These are phyloP conservation scores for Alloplasta piceator DNA, from an alignment of 2,888 invertebrate species.

Conservation along the genomic window DNA sequence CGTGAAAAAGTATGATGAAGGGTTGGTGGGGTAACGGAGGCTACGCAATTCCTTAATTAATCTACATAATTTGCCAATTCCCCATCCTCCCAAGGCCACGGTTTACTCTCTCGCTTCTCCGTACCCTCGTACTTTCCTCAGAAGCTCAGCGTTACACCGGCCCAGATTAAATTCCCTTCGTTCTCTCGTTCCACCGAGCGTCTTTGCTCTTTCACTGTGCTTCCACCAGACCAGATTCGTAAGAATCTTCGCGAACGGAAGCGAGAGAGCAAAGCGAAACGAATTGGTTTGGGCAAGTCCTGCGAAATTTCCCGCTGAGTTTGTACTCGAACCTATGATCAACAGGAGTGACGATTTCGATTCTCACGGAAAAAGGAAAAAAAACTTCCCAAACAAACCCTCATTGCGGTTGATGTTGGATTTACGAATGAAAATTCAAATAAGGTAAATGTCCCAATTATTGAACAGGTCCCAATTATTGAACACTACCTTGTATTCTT, in stretches of 20 bases:
- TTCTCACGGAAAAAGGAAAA: not conserved
- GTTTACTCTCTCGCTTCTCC: conserved; percentile 64
- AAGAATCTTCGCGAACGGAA: conserved; percentile 37
- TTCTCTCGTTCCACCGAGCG: conserved; percentile 33
- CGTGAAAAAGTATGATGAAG: conserved; percentile 15
- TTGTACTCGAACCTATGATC: not conserved
- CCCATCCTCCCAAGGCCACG: conserved; percentile 62
- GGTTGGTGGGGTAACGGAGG: conserved; percentile 35
- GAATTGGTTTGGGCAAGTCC: conserved; percentile 47
- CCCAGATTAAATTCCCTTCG: conserved; percentile 72
- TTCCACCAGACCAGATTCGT: conserved; percentile 37
- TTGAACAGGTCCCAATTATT: too few relatives aligned
- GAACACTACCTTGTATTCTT: too few relatives aligned
- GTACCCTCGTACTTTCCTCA: conserved; percentile 32
- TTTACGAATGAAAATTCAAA: not conserved
- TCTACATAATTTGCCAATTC: conserved; percentile 75
- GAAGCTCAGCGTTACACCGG: conserved; percentile 69
- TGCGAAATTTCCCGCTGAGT: conserved; percentile 42
- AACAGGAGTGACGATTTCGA: conserved; percentile 3
- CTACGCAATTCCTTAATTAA: conserved; percentile 73
- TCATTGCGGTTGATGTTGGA: not conserved
- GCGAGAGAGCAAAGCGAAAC: conserved; percentile 30
- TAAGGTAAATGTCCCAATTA: too few relatives aligned
- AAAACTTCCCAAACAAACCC: not conserved
- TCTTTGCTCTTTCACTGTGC: conserved; percentile 39